Percentiles rank a stretch among this genome's conserved stretches.
Conservation (phyloP, 2,888 invertebrate genomes). For the Pharmacophagus antenor region DNA sequence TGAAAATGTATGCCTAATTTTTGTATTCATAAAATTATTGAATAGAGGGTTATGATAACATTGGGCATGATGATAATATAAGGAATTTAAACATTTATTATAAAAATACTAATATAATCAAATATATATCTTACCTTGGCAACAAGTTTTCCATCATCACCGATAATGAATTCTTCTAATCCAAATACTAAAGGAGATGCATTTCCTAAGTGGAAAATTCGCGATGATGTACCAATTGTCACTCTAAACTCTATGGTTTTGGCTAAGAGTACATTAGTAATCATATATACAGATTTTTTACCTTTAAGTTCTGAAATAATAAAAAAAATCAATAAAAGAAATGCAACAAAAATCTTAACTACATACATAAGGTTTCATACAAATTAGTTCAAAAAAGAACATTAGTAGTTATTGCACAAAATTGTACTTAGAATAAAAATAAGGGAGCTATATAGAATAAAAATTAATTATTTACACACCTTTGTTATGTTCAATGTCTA, state of each 20-base stretch:
- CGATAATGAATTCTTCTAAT: conserved; percentile 69
- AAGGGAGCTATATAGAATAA: neutral
- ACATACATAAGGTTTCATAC: neutral
- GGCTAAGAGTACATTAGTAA: conserved; percentile 73
- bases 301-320: conserved; percentile 65
- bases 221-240: conserved; percentile 67
- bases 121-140: conserved; percentile 64
- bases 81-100: too few relatives aligned
- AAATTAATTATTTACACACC: conserved; percentile 47
- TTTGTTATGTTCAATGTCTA: conserved; percentile 66
- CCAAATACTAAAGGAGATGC: conserved; percentile 73
- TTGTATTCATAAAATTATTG: too few relatives aligned
- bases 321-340: conserved; percentile 5
- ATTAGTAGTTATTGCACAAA: neutral
- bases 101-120: too few relatives aligned
- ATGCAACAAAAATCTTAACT: neutral
- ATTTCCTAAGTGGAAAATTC: conserved; percentile 77
- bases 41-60: too few relatives aligned
- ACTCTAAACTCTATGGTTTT: conserved; percentile 78
- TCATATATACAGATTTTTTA: conserved; percentile 75
- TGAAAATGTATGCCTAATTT: too few relatives aligned
- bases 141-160: conserved; percentile 68
- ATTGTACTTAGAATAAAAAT: neutral
- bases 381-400: neutral
- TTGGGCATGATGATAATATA: too few relatives aligned